Evolutionary conservation across 2,888 invertebrate species (phyloP).

Genomic region (Plagiodera versicolora): DNA sequence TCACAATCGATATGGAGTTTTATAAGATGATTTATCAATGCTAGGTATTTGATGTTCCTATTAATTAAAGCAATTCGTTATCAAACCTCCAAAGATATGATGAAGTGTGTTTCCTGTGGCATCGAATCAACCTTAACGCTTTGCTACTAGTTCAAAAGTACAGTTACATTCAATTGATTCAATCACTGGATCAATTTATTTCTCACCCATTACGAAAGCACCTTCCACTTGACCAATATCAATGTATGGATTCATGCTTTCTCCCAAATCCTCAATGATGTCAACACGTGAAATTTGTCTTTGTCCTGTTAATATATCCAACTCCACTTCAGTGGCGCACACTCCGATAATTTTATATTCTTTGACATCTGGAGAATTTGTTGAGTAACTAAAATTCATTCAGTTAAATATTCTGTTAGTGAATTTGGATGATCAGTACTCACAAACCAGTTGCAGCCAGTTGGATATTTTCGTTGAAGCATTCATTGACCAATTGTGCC

Average conservation of each 20-base stretch:
- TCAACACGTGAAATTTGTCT: conserved; percentile 70
- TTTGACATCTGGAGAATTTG: conserved; percentile 56
- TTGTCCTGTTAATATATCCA: conserved; percentile 79
- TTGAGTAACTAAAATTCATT: conserved; percentile 37
- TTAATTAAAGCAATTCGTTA: too few species aligned
- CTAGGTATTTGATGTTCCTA: too few species aligned
- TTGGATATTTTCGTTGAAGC: conserved; percentile 57
- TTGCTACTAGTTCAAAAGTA: too few species aligned
- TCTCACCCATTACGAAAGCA: conserved; percentile 60
- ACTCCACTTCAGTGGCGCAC: conserved; percentile 68
- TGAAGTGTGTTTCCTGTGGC: too few species aligned
- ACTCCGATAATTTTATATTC: conserved; percentile 68
- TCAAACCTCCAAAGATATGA: too few species aligned
- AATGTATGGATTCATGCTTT: conserved; percentile 70
- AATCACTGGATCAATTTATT: too few species aligned
- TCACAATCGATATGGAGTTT: too few species aligned
- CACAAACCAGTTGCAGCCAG: conserved; percentile 59
- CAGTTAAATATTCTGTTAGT: too few species aligned
- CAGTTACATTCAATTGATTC: too few species aligned
- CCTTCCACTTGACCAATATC: conserved; percentile 82
- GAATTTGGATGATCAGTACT: conserved; percentile 20
- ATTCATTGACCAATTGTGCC: conserved; percentile 58
- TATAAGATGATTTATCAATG: too few species aligned
- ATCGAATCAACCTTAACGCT: too few species aligned
- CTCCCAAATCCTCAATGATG: conserved; percentile 73